These are phyloP conservation scores for Vidua macroura DNA, from an alignment of 2,113 vertebrate genomes.

Conservation along the genomic window DNA sequence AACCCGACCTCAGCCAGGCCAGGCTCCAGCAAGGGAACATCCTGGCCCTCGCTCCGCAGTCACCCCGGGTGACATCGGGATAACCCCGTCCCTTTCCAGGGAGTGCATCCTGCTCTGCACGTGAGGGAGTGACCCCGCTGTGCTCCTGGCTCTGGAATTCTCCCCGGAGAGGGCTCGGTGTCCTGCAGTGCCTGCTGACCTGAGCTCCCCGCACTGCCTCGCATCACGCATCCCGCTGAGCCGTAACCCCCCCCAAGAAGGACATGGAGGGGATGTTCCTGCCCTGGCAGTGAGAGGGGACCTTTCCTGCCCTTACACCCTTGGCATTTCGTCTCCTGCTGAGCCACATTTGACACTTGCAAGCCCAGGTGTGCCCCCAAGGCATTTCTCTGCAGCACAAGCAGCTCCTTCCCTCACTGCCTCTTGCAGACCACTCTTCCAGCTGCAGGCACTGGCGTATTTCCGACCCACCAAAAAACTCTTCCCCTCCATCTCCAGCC, in stretches of 20 bases:
- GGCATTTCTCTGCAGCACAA: neutral
- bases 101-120: neutral
- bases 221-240: neutral
- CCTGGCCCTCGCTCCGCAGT: accelerated
- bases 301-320: neutral
- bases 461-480: neutral
- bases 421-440: neutral
- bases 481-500: accelerated
- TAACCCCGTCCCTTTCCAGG: neutral
- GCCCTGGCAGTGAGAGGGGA: neutral
- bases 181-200: accelerated
- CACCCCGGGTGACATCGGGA: neutral
- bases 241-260: accelerated
- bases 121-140: accelerated
- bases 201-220: neutral
- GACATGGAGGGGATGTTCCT: neutral
- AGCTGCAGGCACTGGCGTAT: neutral
- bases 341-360: neutral
- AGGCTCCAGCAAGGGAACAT: neutral
- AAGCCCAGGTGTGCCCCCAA: neutral
- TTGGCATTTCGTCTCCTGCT: accelerated
- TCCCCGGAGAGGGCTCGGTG: accelerated
- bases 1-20: neutral
- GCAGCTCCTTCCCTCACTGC: neutral
- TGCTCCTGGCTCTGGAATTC: neutral